A percentile compares a stretch with the other conserved stretches of the same genome.
Conservation (phyloP, 2,797 vertebrate genomes). For the Takifugu ocellatus region DNA sequence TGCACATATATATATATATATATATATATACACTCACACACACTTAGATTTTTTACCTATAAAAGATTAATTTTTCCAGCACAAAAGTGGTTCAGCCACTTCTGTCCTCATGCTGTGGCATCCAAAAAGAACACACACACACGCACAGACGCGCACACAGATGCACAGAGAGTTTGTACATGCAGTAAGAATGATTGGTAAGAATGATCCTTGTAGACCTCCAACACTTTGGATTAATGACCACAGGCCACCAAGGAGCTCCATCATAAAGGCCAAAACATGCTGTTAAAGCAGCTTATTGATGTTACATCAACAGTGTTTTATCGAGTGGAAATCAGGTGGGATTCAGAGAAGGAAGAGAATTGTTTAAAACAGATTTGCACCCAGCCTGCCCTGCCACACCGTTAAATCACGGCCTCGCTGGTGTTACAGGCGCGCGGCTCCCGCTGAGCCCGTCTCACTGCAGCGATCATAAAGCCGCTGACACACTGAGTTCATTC, state of each 20-base stretch:
- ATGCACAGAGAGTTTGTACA: slow-evolving; percentile 33
- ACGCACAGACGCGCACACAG: slow-evolving; percentile 1
- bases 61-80: too few species aligned
- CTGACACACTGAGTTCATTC: slow-evolving; percentile 15
- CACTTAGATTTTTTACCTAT: too few species aligned
- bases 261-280: slow-evolving; percentile 22
- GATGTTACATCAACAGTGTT: slow-evolving; percentile 48
- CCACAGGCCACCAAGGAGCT: slow-evolving; percentile 37
- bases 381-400: slow-evolving; percentile 15
- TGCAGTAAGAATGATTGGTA: slow-evolving; percentile 38
- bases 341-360: slow-evolving; percentile 38
- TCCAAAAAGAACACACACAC: slow-evolving; percentile 4
- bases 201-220: slow-evolving; percentile 43
- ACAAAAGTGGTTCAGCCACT: too few species aligned
- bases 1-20: too few species aligned
- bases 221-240: slow-evolving; percentile 39
- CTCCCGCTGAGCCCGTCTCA: slow-evolving; percentile 32
- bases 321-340: slow-evolving; percentile 53
- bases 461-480: slow-evolving; percentile 19
- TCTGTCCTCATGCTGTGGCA: too few species aligned
- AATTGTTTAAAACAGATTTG: slow-evolving; percentile 38
- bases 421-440: slow-evolving; percentile 24
- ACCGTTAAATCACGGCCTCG: slow-evolving; percentile 16
- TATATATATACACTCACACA: too few species aligned
- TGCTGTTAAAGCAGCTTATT: slow-evolving; percentile 16